A percentile compares a stretch with the other conserved stretches of the same genome.
Evolutionary conservation across 2,888 invertebrate genomes (phyloP).

Genomic region (Trichacis sp.): DNA sequence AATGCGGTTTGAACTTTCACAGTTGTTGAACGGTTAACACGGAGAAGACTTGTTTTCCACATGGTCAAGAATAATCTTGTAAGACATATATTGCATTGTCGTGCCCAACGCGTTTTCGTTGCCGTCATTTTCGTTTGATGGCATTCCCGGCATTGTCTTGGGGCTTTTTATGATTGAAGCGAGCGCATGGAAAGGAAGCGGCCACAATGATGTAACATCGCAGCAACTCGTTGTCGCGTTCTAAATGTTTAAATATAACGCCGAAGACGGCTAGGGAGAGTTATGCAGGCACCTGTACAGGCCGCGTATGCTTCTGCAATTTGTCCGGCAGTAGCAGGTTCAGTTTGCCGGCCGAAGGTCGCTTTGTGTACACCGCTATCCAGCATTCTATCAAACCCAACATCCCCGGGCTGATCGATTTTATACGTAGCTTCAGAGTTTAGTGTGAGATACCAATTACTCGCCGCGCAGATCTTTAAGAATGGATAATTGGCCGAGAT

Average conservation of each 20-base stretch:
- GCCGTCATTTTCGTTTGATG: conserved; percentile 34
- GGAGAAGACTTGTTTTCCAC: not conserved
- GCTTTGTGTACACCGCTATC: conserved; percentile 66
- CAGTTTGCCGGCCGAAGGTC: conserved; percentile 58
- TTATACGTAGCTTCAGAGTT: conserved; percentile 23
- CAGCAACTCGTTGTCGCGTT: conserved; percentile 28
- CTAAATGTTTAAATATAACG: conserved; percentile 37
- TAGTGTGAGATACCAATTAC: conserved; percentile 38
- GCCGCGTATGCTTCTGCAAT: conserved; percentile 48
- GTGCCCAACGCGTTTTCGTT: conserved; percentile 34
- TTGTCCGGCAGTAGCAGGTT: conserved; percentile 62
- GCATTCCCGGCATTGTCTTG: conserved; percentile 28
- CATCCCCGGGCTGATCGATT: conserved; percentile 41
- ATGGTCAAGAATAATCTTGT: not conserved
- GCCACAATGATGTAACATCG: conserved; percentile 7
- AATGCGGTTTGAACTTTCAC: no score
- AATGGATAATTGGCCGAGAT: conserved; percentile 25
- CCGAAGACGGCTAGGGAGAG: conserved; percentile 51
- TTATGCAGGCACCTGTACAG: conserved; percentile 64
- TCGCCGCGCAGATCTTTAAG: conserved; percentile 18
- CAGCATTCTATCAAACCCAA: conserved; percentile 63
- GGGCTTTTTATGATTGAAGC: conserved; percentile 33
- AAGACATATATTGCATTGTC: conserved; percentile 22
- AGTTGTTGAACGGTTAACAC: not conserved
- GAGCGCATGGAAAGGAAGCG: no score